Conservation (phyloP, 2,797 vertebrate genomes). For the Ibycter americanus region DNA sequence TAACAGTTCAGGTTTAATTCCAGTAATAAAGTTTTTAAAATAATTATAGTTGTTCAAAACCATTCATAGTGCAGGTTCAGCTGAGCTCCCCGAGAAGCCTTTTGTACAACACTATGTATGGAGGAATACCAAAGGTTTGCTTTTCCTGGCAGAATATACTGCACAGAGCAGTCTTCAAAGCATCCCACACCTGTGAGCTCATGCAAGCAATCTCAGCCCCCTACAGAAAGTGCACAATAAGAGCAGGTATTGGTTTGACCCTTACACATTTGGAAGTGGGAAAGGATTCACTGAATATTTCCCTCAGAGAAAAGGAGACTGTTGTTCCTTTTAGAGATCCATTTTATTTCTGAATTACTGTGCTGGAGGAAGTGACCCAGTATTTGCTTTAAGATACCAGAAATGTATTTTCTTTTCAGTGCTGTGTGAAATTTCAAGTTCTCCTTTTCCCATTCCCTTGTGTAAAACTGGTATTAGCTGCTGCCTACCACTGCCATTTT, state of each 20-base stretch:
- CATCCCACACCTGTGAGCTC: background rate
- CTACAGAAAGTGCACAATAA: background rate
- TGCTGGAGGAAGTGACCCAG: background rate
- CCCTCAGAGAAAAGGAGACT: background rate
- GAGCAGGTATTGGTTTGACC: background rate
- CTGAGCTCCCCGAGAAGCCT: background rate
- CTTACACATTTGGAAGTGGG: background rate
- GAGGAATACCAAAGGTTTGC: background rate
- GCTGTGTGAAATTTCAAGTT: background rate
- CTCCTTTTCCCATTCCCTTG: background rate
- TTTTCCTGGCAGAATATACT: background rate
- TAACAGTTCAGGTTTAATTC: background rate
- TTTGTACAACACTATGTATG: background rate
- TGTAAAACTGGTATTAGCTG: background rate
- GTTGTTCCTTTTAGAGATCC: background rate
- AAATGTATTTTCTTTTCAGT: background rate
- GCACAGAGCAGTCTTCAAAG: background rate
- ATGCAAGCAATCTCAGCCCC: fast-evolving
- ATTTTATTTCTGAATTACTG: background rate
- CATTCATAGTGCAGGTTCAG: background rate
- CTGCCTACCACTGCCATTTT: background rate
- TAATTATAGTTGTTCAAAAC: background rate
- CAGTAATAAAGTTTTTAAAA: background rate
- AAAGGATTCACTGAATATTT: background rate
- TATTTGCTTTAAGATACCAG: background rate